phyloP scores from a whole-genome alignment of 2,113 vertebrate genomes.

The Balaeniceps rex region DNA sequence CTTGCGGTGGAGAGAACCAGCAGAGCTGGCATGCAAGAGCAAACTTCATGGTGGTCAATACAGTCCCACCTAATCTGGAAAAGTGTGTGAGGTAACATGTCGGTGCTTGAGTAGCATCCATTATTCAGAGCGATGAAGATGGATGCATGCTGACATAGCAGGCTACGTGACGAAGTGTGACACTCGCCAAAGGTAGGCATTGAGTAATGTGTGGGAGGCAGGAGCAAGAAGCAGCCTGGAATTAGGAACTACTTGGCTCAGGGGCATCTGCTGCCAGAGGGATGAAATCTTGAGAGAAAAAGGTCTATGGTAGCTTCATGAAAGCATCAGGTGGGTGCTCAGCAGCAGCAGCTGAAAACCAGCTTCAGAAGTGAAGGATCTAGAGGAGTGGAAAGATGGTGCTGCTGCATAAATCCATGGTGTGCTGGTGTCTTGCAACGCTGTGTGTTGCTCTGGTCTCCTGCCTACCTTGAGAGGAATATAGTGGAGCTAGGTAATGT shows the following conservation, averaged over 20 bases:
- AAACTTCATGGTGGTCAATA: rapidly evolving
- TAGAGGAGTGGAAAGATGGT: not conserved
- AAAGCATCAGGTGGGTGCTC: not conserved
- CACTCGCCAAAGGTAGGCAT: not conserved
- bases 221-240: not conserved
- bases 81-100: not conserved
- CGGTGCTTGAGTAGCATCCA: not conserved
- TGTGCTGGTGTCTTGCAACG: not conserved
- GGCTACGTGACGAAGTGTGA: not conserved
- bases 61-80: not conserved
- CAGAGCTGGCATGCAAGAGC: not conserved
- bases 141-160: not conserved
- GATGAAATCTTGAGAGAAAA: not conserved
- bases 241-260: not conserved
- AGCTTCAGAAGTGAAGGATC: not conserved
- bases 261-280: not conserved
- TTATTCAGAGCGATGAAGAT: not conserved
- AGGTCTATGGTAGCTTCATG: not conserved
- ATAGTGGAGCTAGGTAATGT: not conserved
- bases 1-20: not conserved
- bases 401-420: not conserved
- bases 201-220: not conserved
- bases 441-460: not conserved
- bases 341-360: not conserved
- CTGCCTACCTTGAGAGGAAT: not conserved